Evolutionary conservation across 2,113 vertebrate genomes (phyloP), one percentile per base, ranked within the genome.

Genomic region (Channa maculata): DNA sequence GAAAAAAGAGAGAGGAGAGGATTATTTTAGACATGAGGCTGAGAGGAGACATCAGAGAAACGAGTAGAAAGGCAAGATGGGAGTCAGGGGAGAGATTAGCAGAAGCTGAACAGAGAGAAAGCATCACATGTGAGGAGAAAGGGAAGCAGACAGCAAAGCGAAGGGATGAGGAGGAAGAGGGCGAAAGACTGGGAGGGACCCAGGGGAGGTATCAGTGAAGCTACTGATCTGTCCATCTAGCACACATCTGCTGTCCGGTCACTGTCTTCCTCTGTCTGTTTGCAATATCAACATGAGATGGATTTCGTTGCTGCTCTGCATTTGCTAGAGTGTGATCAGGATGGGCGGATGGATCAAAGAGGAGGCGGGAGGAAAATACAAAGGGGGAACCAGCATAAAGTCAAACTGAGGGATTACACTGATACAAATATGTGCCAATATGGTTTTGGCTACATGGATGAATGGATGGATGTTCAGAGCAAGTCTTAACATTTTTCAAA

Each of bases 161-260:
- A 72, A 44, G 55, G 49, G 72, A 54, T 77, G 66, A 38, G 57
- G 75, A 65, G 55, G 66, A 46, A 55, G 62, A 75, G 80, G 39
- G 11, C 1, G 49, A 6, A 45, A 53, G 60, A 44, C 49, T 9
- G 68, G 54, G 41, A 24, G 45, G 38, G 60, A 3, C 89, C 82
- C 83, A 24, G 9, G 85, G 84, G 89, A 89, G 68, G 71, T 88
- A 84, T 92, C 86, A 90, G 59, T 83, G 84, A 75, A 68, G 14
- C 50, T 65, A 91, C 88, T 12, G 89, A 92, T 88, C 87, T 69
- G 70, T 81, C 70, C 75, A 46, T 87, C 84, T 72, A 86, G 71
- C 64, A 54, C 85, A 74, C 60, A 72, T 75, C 75, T 67, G 65
- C 71, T 59, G 57, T 74, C 78, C 88, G 62, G 66, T 77, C 84